Conservation (phyloP, 2,113 vertebrate species). For the Sturnira hondurensis region DNA sequence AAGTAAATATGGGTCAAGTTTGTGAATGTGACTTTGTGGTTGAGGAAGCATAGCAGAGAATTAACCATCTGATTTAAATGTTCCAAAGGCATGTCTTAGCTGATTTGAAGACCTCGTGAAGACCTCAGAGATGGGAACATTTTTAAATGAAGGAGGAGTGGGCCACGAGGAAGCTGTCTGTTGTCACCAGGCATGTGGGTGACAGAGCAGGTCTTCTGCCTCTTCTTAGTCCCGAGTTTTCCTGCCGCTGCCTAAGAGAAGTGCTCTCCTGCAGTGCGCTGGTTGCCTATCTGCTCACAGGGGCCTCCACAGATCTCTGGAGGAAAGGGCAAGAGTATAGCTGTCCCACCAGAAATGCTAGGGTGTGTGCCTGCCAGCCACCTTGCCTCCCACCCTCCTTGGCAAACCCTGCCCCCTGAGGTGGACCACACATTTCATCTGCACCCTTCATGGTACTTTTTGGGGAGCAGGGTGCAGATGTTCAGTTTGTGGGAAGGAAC, state of each 20-base stretch:
- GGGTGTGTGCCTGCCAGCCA: not conserved
- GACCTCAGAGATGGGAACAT: rapidly evolving
- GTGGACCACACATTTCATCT: not conserved
- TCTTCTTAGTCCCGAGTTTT: rapidly evolving
- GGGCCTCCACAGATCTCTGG: not conserved
- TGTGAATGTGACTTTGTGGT: not conserved
- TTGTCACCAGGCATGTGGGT: rapidly evolving
- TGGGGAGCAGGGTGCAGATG: not conserved
- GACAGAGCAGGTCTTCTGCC: not conserved
- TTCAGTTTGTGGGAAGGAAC: not conserved
- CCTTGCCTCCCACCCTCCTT: not conserved
- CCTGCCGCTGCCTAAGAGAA: not conserved
- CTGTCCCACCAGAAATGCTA: too few species aligned
- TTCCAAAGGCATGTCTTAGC: not conserved
- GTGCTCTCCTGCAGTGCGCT: not conserved
- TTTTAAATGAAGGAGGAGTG: not conserved
- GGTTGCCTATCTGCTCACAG: not conserved
- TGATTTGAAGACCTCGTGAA: too few species aligned
- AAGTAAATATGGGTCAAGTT: not conserved
- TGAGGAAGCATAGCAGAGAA: not conserved
- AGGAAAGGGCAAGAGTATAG: not conserved
- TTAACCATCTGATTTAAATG: not conserved
- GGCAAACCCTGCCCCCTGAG: not conserved
- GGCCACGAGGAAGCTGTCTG: rapidly evolving
- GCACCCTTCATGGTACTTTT: not conserved